Evolutionary conservation across 2,113 vertebrate genomes (phyloP), one percentile per base, ranked within the genome.

Genomic region (Sterna hirundo): DNA sequence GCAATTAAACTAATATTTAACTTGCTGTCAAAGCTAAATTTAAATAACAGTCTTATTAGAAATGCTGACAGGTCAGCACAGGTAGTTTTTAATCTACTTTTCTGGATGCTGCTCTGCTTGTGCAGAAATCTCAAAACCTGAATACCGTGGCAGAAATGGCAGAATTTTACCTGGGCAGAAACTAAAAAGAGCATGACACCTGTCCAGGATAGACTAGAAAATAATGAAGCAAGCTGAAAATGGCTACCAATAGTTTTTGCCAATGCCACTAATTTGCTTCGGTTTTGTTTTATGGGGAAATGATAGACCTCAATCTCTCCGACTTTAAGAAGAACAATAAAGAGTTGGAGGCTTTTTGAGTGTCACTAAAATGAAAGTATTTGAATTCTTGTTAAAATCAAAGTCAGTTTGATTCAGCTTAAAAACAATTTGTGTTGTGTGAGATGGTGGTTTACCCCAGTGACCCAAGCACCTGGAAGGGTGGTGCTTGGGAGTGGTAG

Each of bases 1-100:
- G 66, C 79, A 96, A 89, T 97, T 97, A 97, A 97, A 81, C 86
- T 91, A 89, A 96, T 96, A 97, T 75, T 97, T 97, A 97, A 96
- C 91, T 95, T 95, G 66, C 88, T 95, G 89, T 95, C 90, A 90
- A 76, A 84, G 36, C 71, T 83, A 20, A 88, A 90, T 86, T 94
- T 92, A 89, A 81, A 46, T 91, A 87, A 51, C 58, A 95, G 66
- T 55, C 84, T 90, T 88, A 36, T 66, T 84, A 74, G 85, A 52
- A 88, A 76, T 74, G n/a, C 46, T 83, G 64, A 46, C 55, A 30
- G 80, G 25, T 61, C 57, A 81, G 42, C 84, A 27, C 47, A 94
- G 29, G 26, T 95, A 13, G 34, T 49, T 91, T 80, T 87, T 55
- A 64, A 64, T 88, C 22, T 54, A 5, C 32, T 69, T 74, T 74